Evolutionary conservation across 2,113 vertebrate species (phyloP), one percentile per base, ranked within the genome.

Genomic region (Odontesthes bonariensis): DNA sequence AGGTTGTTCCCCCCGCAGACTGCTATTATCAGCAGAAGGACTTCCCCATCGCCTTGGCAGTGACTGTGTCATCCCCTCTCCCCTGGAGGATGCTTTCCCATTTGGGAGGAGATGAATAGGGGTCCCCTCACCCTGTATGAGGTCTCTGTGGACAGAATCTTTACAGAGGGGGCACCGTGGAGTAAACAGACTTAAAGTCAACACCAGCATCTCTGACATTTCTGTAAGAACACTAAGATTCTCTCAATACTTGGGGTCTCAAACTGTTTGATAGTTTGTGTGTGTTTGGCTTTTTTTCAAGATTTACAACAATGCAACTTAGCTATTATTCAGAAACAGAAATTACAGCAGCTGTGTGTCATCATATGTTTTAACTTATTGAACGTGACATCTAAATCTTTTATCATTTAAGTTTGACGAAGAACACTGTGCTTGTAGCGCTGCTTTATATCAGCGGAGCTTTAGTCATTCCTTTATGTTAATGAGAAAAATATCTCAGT

Each of bases 71-170:
- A 89, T 84, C 89, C 46, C 87, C 88, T 87, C 90, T 91, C 90
- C 91, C 90, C 75, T 90, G 90, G 91, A 92, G 90, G 91, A 92
- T 87, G 89, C 88, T 88, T 87, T 89, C 86, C 86, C 84, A 91
- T 93, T 93, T 90, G 90, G 90, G 88, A 88, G 75, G 83, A 86
- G 88, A 89, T 93, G 91, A 93, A 92, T 92, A 92, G 89, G 91
- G 92, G 90, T 92, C 92, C 90, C 88, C 84, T 84, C 68, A 11
- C 87, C 77, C 91, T 49, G 71, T 88, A 87, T 93, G 91, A 92
- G 88, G 86, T 87, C 90, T 86, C 57, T 87, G 82, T 88, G 89
- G 79, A 87, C 88, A 84, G 76, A 88, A 82, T 87, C 81, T 82
- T 84, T 87, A 87, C 85, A 88, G 91, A 83, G 80, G 82, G 80